These are phyloP conservation scores for Euplagia quadripunctaria DNA, from an alignment of 2,888 invertebrate species.

Conservation along the genomic window DNA sequence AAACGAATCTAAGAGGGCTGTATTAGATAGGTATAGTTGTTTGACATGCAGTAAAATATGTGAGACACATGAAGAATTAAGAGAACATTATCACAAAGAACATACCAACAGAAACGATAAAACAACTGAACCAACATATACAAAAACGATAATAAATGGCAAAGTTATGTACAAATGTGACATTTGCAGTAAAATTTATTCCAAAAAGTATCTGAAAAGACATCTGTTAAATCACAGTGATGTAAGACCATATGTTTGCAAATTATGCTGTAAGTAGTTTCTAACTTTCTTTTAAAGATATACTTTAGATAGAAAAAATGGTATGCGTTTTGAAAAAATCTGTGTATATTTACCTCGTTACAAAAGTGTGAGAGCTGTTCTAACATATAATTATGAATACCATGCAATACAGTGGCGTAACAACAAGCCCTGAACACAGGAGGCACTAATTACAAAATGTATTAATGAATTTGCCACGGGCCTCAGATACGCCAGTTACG, in stretches of 20 bases:
- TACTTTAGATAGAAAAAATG: background rate
- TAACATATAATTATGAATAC: too few species aligned
- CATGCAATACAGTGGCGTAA: too few species aligned
- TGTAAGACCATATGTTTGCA: constrained; percentile 72
- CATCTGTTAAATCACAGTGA: constrained; percentile 64
- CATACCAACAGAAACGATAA: constrained; percentile 38
- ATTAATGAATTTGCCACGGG: too few species aligned
- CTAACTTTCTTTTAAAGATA: background rate
- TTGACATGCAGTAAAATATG: constrained; percentile 61
- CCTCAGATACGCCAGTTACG: too few species aligned
- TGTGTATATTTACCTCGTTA: background rate
- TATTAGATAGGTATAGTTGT: constrained; percentile 49
- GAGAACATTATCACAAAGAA: constrained; percentile 62
- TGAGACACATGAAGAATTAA: constrained; percentile 53
- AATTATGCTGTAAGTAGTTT: constrained; percentile 74
- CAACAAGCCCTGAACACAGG: too few species aligned
- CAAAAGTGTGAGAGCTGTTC: too few species aligned
- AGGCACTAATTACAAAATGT: too few species aligned
- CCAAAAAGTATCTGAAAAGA: constrained; percentile 57
- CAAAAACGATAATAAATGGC: constrained; percentile 33
- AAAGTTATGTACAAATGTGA: constrained; percentile 62
- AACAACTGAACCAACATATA: constrained; percentile 35
- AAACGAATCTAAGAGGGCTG: constrained; percentile 3
- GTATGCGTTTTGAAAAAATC: background rate
- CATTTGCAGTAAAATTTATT: constrained; percentile 61